Conservation (phyloP, 2,797 vertebrate genomes). For the Chelonia mydas region DNA sequence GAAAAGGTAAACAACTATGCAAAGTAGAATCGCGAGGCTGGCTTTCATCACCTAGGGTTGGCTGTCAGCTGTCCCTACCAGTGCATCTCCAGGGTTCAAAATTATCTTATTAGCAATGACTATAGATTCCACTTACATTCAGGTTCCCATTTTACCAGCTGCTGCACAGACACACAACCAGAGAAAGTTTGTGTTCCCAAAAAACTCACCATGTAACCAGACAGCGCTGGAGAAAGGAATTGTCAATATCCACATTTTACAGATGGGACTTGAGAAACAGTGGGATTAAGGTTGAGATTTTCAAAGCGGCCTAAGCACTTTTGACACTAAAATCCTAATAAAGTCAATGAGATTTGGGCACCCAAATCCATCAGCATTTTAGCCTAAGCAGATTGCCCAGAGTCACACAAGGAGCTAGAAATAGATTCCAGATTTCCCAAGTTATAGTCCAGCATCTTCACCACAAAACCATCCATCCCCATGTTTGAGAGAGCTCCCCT, state of each 20-base stretch:
- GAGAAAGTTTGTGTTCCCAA: neutral
- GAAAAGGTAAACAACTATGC: neutral
- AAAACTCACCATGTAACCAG: neutral
- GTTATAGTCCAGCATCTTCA: neutral
- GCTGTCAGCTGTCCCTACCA: no score
- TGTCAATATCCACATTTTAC: neutral
- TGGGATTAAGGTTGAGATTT: neutral
- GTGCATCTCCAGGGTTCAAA: neutral
- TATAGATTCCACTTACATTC: neutral
- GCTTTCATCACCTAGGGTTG: neutral
- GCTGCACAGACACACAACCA: no score
- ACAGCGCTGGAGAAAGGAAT: neutral
- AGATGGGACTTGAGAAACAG: neutral
- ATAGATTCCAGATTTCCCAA: neutral
- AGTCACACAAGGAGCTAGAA: neutral
- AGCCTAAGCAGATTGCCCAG: neutral
- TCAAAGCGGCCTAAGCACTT: neutral
- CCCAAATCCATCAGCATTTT: neutral
- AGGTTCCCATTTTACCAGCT: neutral
- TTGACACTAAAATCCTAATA: neutral
- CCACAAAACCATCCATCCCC: neutral
- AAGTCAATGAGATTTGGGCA: neutral
- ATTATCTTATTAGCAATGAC: neutral
- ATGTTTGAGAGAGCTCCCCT: neutral
- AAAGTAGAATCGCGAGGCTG: neutral